Base-by-base conservation (phyloP, 2,797 vertebrate species). In the Thalassophryne amazonica region DNA sequence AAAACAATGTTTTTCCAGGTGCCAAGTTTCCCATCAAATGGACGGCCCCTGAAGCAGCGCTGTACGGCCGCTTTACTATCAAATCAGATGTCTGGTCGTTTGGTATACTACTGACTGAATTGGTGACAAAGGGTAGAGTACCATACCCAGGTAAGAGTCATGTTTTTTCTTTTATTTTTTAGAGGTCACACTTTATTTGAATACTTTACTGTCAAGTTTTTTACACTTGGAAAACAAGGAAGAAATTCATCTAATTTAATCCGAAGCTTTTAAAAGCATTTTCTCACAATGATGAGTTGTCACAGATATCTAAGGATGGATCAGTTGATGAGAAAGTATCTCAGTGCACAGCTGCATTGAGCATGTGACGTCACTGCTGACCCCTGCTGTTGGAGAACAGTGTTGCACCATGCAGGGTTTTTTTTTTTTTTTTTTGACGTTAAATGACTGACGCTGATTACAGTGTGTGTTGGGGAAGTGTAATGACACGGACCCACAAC, bases 1-100 rank as follows among this genome's bases (percentile, higher is more conserved):
- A n/a, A n/a, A n/a, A n/a, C n/a, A n/a, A n/a, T n/a, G n/a, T n/a
- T n/a, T n/a, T n/a, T 68, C 14, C 74, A 99, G 96, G 96, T 77
- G 95, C 96, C 72, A 98, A 98, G 83, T 99, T 99, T 76, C 96
- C 96, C 56, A 98, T 98, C 83, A 98, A 98, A 77, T 98, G 96
- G 96, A 98, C 96, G 0, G 95, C 95, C 42, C 96, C 96, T 2
- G 96, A 98, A 74, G 96, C 96, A 13, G 96, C 96, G 0, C 70
- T 98, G 15, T 98, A 95, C 23, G 96, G 95, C 35, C 93, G 95
- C 75, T 99, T 99, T 79, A 96, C 96, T 27, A 99, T 99, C 85
- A 99, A 99, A 84, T 98, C 97, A 0, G 97, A 99, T 17, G 96
- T 93, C 1, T 99, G 96, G 96, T 99, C 97, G 1, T 98, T 98